Conservation (phyloP, 2,888 invertebrate species). For the Euspilapteryx auroguttella region DNA sequence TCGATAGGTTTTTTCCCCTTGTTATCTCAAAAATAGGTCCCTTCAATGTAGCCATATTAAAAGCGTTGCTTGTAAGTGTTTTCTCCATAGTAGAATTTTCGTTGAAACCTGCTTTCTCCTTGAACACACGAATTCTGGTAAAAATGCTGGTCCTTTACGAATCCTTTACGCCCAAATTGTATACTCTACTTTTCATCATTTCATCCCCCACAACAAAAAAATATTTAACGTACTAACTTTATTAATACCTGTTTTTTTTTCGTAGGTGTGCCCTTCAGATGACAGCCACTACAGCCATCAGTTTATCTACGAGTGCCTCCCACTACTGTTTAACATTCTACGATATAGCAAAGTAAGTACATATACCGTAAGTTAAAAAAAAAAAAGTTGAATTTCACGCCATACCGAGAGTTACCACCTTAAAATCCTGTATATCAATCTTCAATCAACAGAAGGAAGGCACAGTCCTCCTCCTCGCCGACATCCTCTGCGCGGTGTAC, state of each 20-base stretch:
- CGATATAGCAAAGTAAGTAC: slow-evolving; percentile 78
- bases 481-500: slow-evolving; percentile 87
- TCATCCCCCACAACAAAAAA: neutral
- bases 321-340: slow-evolving; percentile 86
- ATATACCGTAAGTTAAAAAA: no score
- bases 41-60: no score
- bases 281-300: slow-evolving; percentile 75
- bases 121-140: no score
- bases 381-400: no score
- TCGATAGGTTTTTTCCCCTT: no score
- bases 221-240: neutral
- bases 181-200: neutral
- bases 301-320: slow-evolving; percentile 88
- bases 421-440: no score
- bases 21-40: no score
- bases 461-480: slow-evolving; percentile 81
- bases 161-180: neutral
- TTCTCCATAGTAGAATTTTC: no score
- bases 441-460: slow-evolving; percentile 89
- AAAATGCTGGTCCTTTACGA: neutral
- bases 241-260: slow-evolving; percentile 2
- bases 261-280: slow-evolving; percentile 81
- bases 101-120: no score
- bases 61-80: no score
- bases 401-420: no score